Percentiles rank a stretch among this genome's conserved stretches.
Evolutionary conservation across 2,888 invertebrate genomes (phyloP).

Genomic region (Eilema griseolum): DNA sequence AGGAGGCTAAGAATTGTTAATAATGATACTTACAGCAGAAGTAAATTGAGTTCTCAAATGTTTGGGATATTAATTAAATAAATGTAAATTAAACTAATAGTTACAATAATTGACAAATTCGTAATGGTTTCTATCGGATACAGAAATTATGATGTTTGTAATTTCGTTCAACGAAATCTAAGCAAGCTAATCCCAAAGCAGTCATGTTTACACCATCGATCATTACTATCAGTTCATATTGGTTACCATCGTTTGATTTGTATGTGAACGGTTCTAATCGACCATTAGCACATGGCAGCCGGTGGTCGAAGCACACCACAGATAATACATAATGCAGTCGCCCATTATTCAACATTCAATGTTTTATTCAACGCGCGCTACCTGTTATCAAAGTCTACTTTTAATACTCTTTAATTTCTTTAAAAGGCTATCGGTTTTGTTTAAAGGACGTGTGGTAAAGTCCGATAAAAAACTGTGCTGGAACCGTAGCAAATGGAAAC

Average conservation of each 20-base stretch:
- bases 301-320: conserved; percentile 45
- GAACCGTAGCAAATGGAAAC: too few relatives aligned
- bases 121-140: not conserved
- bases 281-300: conserved; percentile 38
- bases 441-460: too few relatives aligned
- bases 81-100: too few relatives aligned
- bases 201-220: not conserved
- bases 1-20: conserved; percentile 14
- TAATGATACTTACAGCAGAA: not conserved
- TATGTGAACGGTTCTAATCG: conserved; percentile 44
- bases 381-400: conserved; percentile 48
- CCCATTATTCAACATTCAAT: conserved; percentile 60
- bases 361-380: conserved; percentile 59
- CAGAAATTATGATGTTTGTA: not conserved
- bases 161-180: not conserved
- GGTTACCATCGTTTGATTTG: conserved; percentile 35
- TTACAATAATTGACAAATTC: not conserved
- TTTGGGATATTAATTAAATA: not conserved
- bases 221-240: conserved; percentile 24
- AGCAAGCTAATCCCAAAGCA: not conserved
- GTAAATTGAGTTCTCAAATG: not conserved
- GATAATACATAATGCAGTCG: conserved; percentile 62
- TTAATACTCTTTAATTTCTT: conserved; percentile 38
- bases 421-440: not conserved
- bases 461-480: too few relatives aligned